phyloP scores from a whole-genome alignment of 92 coral and sea anemone species.

The Montipora capitata region DNA sequence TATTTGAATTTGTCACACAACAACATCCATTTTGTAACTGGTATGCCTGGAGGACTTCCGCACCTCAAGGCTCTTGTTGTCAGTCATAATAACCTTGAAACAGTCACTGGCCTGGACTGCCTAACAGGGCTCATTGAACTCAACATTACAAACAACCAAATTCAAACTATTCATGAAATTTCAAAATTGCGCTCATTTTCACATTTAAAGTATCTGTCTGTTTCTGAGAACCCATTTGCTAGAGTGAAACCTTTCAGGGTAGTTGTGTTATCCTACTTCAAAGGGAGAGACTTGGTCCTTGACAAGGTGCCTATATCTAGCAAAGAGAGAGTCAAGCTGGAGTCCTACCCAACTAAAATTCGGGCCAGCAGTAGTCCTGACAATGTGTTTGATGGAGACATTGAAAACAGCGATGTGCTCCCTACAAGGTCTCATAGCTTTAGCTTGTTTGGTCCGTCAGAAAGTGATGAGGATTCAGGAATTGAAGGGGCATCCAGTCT shows the following conservation, averaged over 20 bases:
- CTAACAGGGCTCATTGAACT: slow-evolving; percentile 91
- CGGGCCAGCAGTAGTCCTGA: slow-evolving; percentile 81
- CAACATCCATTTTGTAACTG: slow-evolving; percentile 88
- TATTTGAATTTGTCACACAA: slow-evolving; percentile 89
- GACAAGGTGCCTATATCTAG: slow-evolving; percentile 78
- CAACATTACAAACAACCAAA: slow-evolving; percentile 76
- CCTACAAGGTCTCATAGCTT: slow-evolving; percentile 46
- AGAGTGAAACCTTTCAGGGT: slow-evolving; percentile 76
- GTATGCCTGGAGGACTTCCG: slow-evolving; percentile 84
- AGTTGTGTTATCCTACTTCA: slow-evolving; percentile 72
- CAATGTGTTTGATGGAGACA: slow-evolving; percentile 13
- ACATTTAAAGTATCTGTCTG: slow-evolving; percentile 79
- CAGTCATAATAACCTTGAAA: slow-evolving; percentile 84
- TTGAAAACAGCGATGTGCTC: slow-evolving; percentile 13
- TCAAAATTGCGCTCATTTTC: slow-evolving; percentile 82
- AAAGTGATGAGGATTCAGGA: slow-evolving; percentile 90
- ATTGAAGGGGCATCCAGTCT: slow-evolving; percentile 78
- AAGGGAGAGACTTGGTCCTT: slow-evolving; percentile 79
- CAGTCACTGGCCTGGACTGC: slow-evolving; percentile 82
- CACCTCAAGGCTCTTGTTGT: slow-evolving; percentile 90
- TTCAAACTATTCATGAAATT: slow-evolving; percentile 77
- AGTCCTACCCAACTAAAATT: slow-evolving; percentile 55
- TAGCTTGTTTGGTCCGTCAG: slow-evolving; percentile 54
- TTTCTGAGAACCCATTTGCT: slow-evolving; percentile 79
- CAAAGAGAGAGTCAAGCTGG: slow-evolving; percentile 65